A percentile compares a stretch with the other conserved stretches of the same genome.
Conservation (phyloP, 2,797 vertebrate species). For the Yasuhikotakia modesta region DNA sequence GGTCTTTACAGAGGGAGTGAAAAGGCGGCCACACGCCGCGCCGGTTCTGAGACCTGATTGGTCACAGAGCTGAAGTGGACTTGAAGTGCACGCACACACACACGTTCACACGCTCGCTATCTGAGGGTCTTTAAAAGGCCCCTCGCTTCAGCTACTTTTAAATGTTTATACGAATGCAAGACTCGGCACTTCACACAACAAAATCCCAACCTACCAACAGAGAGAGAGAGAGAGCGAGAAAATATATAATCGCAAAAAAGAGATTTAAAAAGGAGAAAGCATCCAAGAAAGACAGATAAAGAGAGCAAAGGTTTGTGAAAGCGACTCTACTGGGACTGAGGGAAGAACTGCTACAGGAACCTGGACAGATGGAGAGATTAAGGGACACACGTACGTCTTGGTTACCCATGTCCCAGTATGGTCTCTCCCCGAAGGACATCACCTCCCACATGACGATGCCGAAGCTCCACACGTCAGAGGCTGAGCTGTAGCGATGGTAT, state of each 20-base stretch:
- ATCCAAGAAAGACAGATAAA: not conserved
- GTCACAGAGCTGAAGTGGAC: conserved; percentile 72
- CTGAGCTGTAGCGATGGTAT: conserved; percentile 91
- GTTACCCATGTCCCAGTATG: conserved; percentile 98
- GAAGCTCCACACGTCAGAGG: conserved; percentile 95
- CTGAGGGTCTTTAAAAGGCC: conserved; percentile 30
- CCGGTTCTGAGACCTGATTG: conserved; percentile 60
- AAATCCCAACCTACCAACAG: conserved; percentile 19
- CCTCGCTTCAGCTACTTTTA: conserved; percentile 14
- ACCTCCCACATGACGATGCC: conserved; percentile 98
- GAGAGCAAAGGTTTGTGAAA: not conserved
- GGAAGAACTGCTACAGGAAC: not conserved
- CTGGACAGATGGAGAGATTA: not conserved
- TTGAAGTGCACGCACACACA: conserved; percentile 58
- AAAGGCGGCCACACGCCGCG: conserved; percentile 3
- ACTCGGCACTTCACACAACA: conserved; percentile 28
- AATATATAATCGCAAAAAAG: conserved; percentile 1
- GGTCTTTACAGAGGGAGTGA: not conserved
- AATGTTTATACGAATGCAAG: conserved; percentile 20
- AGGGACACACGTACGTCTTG: conserved; percentile 85
- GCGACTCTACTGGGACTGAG: not conserved
- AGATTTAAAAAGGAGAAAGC: conserved; percentile 14
- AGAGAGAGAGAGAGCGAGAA: not conserved
- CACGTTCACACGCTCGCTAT: conserved; percentile 1
- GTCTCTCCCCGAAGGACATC: conserved; percentile 94